Conservation (phyloP, 2,888 invertebrate species). For the Amphipoea lucens region DNA sequence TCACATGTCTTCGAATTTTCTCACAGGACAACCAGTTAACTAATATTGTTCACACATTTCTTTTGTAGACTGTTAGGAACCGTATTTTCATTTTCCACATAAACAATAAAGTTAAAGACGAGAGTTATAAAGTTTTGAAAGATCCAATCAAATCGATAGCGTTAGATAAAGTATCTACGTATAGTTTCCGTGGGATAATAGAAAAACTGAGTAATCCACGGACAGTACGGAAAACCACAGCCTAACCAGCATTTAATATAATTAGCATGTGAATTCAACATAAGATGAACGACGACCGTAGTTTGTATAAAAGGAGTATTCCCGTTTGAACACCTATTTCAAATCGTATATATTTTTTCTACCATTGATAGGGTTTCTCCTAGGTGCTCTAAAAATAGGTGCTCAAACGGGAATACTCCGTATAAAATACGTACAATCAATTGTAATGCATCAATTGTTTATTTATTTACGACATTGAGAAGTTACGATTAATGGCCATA, state of each 20-base stretch:
- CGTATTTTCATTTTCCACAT: neutral
- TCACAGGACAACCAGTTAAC: neutral
- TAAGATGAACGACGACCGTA: conserved; percentile 9
- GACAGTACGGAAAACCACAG: conserved; percentile 20
- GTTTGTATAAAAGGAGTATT: no score
- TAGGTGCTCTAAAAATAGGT: no score
- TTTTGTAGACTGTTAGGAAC: neutral
- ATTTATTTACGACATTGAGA: neutral
- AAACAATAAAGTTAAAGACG: neutral
- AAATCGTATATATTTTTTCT: no score
- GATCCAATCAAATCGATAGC: conserved; percentile 32
- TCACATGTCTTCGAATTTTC: neutral
- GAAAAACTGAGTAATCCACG: conserved; percentile 33
- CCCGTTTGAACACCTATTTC: no score
- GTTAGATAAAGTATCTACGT: neutral
- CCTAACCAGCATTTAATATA: conserved; percentile 38
- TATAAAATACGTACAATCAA: neutral
- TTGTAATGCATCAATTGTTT: neutral
- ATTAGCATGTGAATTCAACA: conserved; percentile 42
- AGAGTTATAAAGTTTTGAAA: conserved; percentile 30
- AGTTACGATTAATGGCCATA: neutral
- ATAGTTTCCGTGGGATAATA: conserved; percentile 54
- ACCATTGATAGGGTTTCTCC: no score
- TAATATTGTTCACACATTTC: neutral
- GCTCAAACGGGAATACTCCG: no score